Percentiles rank a stretch among this genome's conserved stretches.
phyloP scores from a whole-genome alignment of 2,113 vertebrate genomes.

The Eonycteris spelaea region DNA sequence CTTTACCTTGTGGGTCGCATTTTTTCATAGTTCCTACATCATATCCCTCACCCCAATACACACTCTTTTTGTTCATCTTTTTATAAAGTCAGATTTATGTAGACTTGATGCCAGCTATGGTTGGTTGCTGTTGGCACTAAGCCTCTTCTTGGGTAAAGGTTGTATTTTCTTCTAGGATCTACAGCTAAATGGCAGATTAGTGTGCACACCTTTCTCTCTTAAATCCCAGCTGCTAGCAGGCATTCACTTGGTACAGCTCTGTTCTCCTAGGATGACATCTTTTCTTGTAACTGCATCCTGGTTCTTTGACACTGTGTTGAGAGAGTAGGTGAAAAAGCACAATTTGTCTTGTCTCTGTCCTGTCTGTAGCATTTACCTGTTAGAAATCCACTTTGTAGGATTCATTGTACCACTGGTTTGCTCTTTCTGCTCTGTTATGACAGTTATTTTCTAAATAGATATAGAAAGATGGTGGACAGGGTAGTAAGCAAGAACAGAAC shows the following conservation, averaged over 20 bases:
- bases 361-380: conserved; percentile 11
- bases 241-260: neutral
- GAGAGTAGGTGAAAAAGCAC: neutral
- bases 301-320: conserved; percentile 1
- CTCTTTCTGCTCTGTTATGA: neutral
- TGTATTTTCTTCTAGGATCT: conserved; percentile 1
- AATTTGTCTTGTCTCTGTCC: neutral
- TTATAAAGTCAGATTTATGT: conserved; percentile 1
- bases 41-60: neutral
- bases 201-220: neutral
- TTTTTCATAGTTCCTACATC: conserved; percentile 2
- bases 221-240: neutral
- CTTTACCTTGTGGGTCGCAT: neutral
- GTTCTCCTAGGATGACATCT: neutral
- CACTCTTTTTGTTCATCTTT: neutral
- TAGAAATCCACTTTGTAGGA: conserved; percentile 6
- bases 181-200: neutral
- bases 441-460: conserved; percentile 3
- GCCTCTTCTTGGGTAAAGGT: neutral
- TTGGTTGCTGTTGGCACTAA: conserved; percentile 25
- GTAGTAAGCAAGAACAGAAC: neutral
- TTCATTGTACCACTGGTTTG: neutral
- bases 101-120: neutral
- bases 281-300: neutral
- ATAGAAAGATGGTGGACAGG: neutral